These are phyloP conservation scores for Acridotheres tristis DNA, from an alignment of 2,797 vertebrate species.

Conservation along the genomic window DNA sequence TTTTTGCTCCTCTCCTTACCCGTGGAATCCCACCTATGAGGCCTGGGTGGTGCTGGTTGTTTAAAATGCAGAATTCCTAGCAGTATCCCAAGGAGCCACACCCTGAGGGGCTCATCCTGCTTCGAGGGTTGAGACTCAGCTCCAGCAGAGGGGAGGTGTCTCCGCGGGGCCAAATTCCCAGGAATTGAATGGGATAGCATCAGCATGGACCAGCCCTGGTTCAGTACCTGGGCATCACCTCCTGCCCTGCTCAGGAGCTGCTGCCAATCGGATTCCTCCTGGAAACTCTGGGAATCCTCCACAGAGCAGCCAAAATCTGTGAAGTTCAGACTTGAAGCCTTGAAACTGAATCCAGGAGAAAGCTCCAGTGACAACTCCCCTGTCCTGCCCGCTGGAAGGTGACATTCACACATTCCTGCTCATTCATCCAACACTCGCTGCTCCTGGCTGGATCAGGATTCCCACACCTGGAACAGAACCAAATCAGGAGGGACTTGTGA, in stretches of 20 bases:
- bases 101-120: not conserved
- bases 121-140: not conserved
- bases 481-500: not conserved
- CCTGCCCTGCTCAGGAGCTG: not conserved
- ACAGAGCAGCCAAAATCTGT: not conserved
- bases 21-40: not conserved
- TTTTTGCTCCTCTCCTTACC: not conserved
- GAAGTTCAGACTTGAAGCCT: not conserved
- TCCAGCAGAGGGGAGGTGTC: not conserved
- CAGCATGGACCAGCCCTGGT: not conserved
- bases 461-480: not conserved
- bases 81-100: not conserved
- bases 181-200: not conserved
- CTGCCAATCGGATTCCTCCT: not conserved
- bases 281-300: not conserved
- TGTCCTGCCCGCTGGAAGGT: not conserved
- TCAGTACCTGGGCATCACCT: not conserved
- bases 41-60: not conserved
- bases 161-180: accelerated
- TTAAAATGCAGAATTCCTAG: not conserved
- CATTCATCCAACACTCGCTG: accelerated
- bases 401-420: not conserved
- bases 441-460: not conserved
- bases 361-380: accelerated
- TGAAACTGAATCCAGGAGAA: not conserved